Evolutionary conservation across 2,888 invertebrate genomes (phyloP).

Genomic region (Aquatica leii): DNA sequence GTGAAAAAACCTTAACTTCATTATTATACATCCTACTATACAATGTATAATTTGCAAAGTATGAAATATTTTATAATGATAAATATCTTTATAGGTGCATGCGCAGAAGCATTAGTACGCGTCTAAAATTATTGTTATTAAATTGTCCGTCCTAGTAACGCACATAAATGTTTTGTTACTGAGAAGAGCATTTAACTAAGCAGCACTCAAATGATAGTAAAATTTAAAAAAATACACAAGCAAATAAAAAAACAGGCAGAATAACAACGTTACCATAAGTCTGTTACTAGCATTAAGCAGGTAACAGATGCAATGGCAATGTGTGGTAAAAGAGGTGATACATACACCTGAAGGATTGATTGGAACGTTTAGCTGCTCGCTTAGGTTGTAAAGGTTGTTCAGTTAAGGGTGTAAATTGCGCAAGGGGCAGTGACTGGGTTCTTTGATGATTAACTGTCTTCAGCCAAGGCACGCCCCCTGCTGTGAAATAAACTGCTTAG

Average conservation of each 20-base stretch:
- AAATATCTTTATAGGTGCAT: neutral
- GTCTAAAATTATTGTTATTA: neutral
- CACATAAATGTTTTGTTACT: too few species aligned
- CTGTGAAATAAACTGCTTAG: conserved; percentile 46
- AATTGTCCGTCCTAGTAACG: too few species aligned
- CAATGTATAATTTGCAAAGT: too few species aligned
- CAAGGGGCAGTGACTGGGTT: conserved; percentile 74
- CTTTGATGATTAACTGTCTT: conserved; percentile 66
- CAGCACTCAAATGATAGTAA: neutral
- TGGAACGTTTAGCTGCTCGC: conserved; percentile 53
- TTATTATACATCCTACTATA: neutral
- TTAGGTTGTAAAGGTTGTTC: conserved; percentile 49
- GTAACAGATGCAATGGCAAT: conserved; percentile 19
- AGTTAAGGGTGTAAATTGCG: conserved; percentile 53
- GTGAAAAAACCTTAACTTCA: neutral
- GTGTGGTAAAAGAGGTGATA: conserved; percentile 44
- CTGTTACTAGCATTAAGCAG: neutral
- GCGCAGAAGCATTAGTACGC: conserved; percentile 4
- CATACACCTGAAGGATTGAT: conserved; percentile 57
- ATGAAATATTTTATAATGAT: neutral
- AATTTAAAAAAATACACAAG: conserved; percentile 16
- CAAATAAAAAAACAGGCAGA: conserved; percentile 26
- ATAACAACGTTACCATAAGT: conserved; percentile 9
- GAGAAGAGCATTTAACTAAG: too few species aligned
- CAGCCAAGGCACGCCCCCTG: conserved; percentile 54